Base-by-base conservation (phyloP, 2,797 vertebrate genomes). In the Anomalospiza imberbis region DNA sequence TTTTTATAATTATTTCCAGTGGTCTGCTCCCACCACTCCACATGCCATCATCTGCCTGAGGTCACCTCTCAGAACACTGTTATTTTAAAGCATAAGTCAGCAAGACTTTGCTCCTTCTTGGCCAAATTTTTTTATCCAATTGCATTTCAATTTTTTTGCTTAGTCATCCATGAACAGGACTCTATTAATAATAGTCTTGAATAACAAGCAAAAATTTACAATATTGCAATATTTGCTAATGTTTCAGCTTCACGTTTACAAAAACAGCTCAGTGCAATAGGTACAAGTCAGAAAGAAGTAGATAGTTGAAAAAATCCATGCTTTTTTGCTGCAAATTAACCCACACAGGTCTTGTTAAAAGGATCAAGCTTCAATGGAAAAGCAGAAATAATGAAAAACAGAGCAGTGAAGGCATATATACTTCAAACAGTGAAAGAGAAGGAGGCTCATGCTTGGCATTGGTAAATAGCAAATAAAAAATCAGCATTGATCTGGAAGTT, bases 1-100 rank as follows among this genome's bases (percentile, higher is more conserved):
- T 88, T 95, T 89, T 93, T 25, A 83, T 85, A 86, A 86, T 73
- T 94, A 66, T 87, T 97, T 94, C 70, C 84, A 91, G 78, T 42
- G 86, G 54, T 71, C 85, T 95, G 50, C 42, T 93, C 67, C 79
- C 79, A 91, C 95, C 86, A 90, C 29, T 95, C 65, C n/a, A 53
- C 10, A 14, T 71, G 68, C 80, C 92, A 88, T 85, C 86, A 75
- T 89, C 88, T 95, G 91, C 92, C 95, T 51, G 36, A 94, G 84
- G 89, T 92, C 87, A 86, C 67, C 47, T 58, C 58, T 86, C 88
- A 93, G 48, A 96, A 79, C 53, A 45, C 24, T 42, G 26, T 31
- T 42, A 82, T 86, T 89, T 89, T 92, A 92, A 86, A 57, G 63
- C 65, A 62, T 15, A 26, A 58, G 54, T 97, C 95, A 96, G 73